Base-by-base conservation (phyloP, 2,888 invertebrate genomes). In the Eupeodes latifasciatus region DNA sequence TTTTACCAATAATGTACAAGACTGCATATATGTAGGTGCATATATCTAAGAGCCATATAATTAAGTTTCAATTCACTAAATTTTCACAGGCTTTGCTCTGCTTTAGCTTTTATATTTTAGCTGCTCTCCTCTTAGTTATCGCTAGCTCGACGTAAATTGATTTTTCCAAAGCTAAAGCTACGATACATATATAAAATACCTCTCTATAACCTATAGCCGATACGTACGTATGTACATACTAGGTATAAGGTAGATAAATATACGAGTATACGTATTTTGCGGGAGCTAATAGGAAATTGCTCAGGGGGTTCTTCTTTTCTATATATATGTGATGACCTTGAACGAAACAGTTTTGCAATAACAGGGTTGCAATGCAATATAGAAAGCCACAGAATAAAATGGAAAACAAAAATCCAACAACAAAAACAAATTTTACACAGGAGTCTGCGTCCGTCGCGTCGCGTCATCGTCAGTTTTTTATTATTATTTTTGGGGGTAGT, bases 61-160 rank as follows among this genome's bases (percentile, higher is more conserved):
- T 78, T 85, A 69, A 62, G 78, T 85, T 85, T 85, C 78, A 78
- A 77, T 78, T 81, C 61, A 85, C 72, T 81, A 74, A 85, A 81
- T 85, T 81, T 78, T 47, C 72, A 59, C 81, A 71, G 71, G 53
- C 55, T 64, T 34, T 27, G 27, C 62, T 77, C 12, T 27, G 27
- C 40, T 27, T 27, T 27, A 27, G 27, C 27, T 27, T 2, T 3
- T 27, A 27, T 27, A 3, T 1, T 27, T 27, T 27, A 2, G 2
- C 27, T 27, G 27, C 40, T 40, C 5, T 19, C 34, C 66, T 71
- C 44, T 64, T 12, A 27, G 16, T 1, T 64, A 12, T 44, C 27
- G 57, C 57, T 34, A 74, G 67, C 69, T 69, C 77, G 19, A 72
- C 72, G 67, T 78, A 67, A 77, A 85, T 81, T 85, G 81, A 81